Percentiles rank a stretch among this genome's conserved stretches.
Evolutionary conservation across 37 sponge, comb jelly and placozoan species (phyloP).

Genomic region (Chondrosia reniformis): DNA sequence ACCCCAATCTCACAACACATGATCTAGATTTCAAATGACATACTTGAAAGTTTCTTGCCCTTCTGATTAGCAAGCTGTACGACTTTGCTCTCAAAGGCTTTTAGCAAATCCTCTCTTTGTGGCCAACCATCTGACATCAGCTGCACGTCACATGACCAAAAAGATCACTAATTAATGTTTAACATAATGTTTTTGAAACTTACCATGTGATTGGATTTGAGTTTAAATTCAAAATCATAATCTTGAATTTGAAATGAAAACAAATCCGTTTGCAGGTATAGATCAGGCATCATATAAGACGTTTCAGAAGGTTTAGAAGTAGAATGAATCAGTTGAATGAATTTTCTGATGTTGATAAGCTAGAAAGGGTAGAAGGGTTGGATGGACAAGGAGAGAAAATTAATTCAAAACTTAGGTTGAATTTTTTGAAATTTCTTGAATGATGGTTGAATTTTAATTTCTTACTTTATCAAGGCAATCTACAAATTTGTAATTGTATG

Average conservation of each 20-base stretch:
- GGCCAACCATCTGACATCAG: conserved; percentile 61
- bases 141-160: conserved; percentile 31
- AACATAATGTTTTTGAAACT: background rate
- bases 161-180: no score
- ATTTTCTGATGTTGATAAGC: conserved; percentile 63
- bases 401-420: no score
- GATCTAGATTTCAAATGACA: no score
- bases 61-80: conserved; percentile 32
- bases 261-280: conserved; percentile 49
- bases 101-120: conserved; percentile 46
- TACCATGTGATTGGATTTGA: conserved; percentile 81
- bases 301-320: background rate
- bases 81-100: conserved; percentile 42
- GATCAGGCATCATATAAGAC: conserved; percentile 48
- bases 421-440: no score
- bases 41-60: conserved; percentile 8
- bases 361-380: conserved; percentile 14
- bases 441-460: no score
- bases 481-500: no score
- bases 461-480: no score
- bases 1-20: no score
- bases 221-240: conserved; percentile 84
- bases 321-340: conserved; percentile 37
- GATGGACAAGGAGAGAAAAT: background rate
- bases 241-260: conserved; percentile 64